These are phyloP conservation scores for Notothenia coriiceps DNA, from an alignment of 2,113 vertebrate species.

Conservation along the genomic window DNA sequence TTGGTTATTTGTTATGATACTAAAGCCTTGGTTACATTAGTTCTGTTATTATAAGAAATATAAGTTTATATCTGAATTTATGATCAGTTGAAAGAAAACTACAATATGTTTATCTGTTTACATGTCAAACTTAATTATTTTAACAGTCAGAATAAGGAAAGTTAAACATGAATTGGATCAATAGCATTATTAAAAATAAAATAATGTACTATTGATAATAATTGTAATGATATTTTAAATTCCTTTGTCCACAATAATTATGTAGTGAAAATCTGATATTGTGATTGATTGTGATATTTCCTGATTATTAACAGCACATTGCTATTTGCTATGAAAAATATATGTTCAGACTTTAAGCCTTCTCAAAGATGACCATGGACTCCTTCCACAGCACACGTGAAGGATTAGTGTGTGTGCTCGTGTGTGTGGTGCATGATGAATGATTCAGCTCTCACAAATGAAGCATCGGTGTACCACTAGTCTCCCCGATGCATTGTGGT, in stretches of 20 bases:
- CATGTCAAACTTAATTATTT: neutral
- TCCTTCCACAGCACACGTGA: slow-evolving; percentile 17
- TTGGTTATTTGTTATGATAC: neutral
- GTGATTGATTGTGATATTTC: too few species aligned
- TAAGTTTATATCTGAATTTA: neutral
- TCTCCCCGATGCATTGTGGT: slow-evolving; percentile 73
- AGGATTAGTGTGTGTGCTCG: slow-evolving; percentile 11
- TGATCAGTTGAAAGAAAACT: neutral
- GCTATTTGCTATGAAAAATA: neutral
- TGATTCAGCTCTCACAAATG: slow-evolving; percentile 79
- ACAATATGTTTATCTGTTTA: too few species aligned
- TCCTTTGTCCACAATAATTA: too few species aligned
- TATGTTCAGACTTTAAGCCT: neutral
- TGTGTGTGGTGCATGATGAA: slow-evolving; percentile 46
- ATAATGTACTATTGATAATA: too few species aligned
- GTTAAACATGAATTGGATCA: too few species aligned
- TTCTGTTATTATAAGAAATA: neutral
- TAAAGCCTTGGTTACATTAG: neutral
- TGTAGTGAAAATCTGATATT: too few species aligned
- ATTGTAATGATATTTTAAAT: too few species aligned
- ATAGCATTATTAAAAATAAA: too few species aligned
- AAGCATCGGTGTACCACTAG: slow-evolving; percentile 68
- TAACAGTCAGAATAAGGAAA: neutral
- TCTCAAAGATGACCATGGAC: slow-evolving; percentile 26
- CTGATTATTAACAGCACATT: too few species aligned